Conservation (phyloP, 2,888 invertebrate species). For the Spodoptera exigua region DNA sequence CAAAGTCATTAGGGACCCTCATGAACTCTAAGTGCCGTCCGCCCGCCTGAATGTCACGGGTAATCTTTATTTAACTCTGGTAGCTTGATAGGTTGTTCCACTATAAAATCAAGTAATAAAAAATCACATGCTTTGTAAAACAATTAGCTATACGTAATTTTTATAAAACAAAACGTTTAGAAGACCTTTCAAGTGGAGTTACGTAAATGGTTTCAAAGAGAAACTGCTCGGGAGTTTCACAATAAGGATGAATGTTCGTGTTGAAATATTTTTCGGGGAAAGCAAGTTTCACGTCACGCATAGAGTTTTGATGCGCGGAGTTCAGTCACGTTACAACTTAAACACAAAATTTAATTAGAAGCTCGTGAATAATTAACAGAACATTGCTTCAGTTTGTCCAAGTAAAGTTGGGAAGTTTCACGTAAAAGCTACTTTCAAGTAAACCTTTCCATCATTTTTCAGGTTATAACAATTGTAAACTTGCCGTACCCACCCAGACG, state of each 20-base stretch:
- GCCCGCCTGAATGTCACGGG: constrained; percentile 26
- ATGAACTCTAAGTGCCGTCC: constrained; percentile 12
- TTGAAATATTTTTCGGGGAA: constrained; percentile 40
- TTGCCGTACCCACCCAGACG: too few relatives aligned
- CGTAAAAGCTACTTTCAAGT: not conserved
- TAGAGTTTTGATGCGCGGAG: constrained; percentile 6
- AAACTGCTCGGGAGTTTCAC: constrained; percentile 42
- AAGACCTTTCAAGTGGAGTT: constrained; percentile 39
- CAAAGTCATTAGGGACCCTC: constrained; percentile 30
- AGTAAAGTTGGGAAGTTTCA: not conserved
- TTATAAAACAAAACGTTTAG: constrained; percentile 30
- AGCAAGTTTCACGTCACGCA: constrained; percentile 19
- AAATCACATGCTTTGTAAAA: constrained; percentile 10
- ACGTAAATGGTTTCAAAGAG: constrained; percentile 40
- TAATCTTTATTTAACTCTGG: constrained; percentile 20
- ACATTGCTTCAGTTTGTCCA: too few relatives aligned
- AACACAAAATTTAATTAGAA: constrained; percentile 1
- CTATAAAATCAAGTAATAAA: not conserved
- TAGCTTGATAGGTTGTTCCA: constrained; percentile 4
- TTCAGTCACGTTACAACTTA: constrained; percentile 7
- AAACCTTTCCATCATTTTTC: too few relatives aligned
- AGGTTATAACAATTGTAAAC: too few relatives aligned
- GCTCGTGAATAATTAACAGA: not conserved
- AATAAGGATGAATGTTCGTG: constrained; percentile 30
- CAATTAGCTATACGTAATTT: constrained; percentile 29